phyloP scores from a whole-genome alignment of 2,888 invertebrate genomes.

The Gisinianus flammeolus region DNA sequence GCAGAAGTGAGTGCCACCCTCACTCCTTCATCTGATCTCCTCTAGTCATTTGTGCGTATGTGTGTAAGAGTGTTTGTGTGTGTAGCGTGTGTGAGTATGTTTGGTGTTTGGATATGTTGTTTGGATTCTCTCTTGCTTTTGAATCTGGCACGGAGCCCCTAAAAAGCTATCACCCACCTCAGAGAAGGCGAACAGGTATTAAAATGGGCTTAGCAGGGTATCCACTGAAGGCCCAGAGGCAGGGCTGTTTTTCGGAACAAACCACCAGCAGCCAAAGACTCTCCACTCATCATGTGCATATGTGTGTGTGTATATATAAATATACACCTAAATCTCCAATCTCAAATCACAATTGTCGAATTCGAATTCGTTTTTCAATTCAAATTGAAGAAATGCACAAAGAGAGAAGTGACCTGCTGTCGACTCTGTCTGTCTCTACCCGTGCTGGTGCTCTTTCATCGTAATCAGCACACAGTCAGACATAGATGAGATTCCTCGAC shows the following conservation, averaged over 20 bases:
- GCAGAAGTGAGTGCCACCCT: conserved; percentile 54
- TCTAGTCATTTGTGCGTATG: conserved; percentile 34
- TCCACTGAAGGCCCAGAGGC: conserved; percentile 49
- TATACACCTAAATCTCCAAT: not conserved
- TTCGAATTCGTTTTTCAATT: conserved; percentile 1
- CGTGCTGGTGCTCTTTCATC: conserved; percentile 21
- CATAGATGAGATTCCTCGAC: conserved; percentile 47
- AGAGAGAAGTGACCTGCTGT: conserved; percentile 16
- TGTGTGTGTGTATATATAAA: not conserved
- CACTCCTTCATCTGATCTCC: conserved; percentile 51
- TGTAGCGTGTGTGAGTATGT: conserved; percentile 17
- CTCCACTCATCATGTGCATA: not conserved
- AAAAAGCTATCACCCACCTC: conserved; percentile 41
- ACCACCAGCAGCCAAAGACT: conserved; percentile 32
- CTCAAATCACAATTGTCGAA: conserved; percentile 22
- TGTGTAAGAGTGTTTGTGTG: conserved; percentile 19
- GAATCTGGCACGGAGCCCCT: conserved; percentile 39
- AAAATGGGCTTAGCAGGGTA: conserved; percentile 46
- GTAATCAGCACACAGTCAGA: conserved; percentile 36
- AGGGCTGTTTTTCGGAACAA: conserved; percentile 47
- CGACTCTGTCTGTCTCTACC: conserved; percentile 1
- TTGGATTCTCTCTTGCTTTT: not conserved
- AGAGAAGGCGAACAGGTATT: conserved; percentile 53
- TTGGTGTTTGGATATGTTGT: not conserved
- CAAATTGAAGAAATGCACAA: not conserved